phyloP scores from a whole-genome alignment of 1,140 invertebrate genomes.

The Zaprionus capensis region DNA sequence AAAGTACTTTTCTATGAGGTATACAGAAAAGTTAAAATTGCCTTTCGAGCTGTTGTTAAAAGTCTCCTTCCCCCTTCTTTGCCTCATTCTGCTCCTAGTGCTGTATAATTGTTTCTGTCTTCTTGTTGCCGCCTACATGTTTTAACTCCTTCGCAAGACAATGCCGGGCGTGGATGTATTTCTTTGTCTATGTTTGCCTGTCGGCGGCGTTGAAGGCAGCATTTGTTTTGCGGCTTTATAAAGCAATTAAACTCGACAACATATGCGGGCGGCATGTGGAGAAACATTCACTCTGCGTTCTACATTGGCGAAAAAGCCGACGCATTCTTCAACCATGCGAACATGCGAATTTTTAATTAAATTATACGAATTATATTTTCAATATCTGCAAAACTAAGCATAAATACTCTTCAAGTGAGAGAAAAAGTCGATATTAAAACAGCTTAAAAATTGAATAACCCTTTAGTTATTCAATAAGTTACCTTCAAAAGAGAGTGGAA shows the following conservation, averaged over 20 bases:
- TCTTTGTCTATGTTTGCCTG: slow-evolving; percentile 45
- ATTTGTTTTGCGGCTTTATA: slow-evolving; percentile 79
- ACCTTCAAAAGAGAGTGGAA: neutral
- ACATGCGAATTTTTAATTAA: slow-evolving; percentile 38
- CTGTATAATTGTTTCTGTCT: slow-evolving; percentile 38
- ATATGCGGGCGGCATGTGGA: slow-evolving; percentile 60
- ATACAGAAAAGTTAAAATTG: slow-evolving; percentile 77
- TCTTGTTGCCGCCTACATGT: slow-evolving; percentile 28
- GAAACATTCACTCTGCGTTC: slow-evolving; percentile 19
- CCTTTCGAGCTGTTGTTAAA: slow-evolving; percentile 48
- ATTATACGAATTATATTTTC: slow-evolving; percentile 24
- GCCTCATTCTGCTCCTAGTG: slow-evolving; percentile 5
- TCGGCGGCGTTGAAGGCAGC: slow-evolving; percentile 20
- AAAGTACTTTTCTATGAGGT: slow-evolving; percentile 78
- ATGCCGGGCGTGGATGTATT: slow-evolving; percentile 29
- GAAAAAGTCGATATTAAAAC: neutral
- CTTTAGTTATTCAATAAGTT: no score
- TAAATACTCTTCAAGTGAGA: neutral
- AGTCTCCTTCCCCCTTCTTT: slow-evolving; percentile 1
- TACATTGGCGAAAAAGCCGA: slow-evolving; percentile 7
- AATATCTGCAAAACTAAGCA: neutral
- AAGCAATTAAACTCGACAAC: slow-evolving; percentile 75
- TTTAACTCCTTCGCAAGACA: slow-evolving; percentile 33
- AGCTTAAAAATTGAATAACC: neutral
- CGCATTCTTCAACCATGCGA: slow-evolving; percentile 15